Evolutionary conservation across 2,888 invertebrate genomes (phyloP), one percentile per base, ranked within the genome.

Genomic region (Luffia ferchaultella): DNA sequence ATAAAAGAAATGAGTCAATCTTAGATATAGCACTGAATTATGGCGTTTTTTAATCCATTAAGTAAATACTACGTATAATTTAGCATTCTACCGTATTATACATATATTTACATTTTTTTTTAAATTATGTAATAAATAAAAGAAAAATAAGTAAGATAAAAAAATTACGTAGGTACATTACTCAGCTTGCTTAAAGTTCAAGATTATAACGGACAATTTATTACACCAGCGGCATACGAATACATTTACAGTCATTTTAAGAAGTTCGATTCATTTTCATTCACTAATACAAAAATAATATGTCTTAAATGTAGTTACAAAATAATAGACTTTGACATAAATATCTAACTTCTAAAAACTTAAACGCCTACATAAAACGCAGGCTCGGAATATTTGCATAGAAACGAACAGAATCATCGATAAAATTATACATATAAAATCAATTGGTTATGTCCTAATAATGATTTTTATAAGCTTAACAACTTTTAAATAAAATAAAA

Each of bases 361-460:
- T 76, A 77, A 64, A 68, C 73, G 78, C 68, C 78, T 79, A 74
- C 79, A 69, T 80, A 79, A 78, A 82, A 83, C 82, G 82, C 76
- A 83, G 80, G 71, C 77, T 59, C 30, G 30, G 30, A 30, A 30
- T 30, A 30, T 30, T 30, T 30, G 3, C 30, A 30, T 7, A 3
- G 30, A 30, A 30, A 30, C 2, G 43, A 50, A 17, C 19, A n/a
- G 40, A 17, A 45, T 18, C 9, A 18, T 16, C 12, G 30, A 19
- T 2, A 16, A 17, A 30, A 30, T 30, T 12, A 30, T 30, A 30
- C 30, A n/a, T n/a, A n/a, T n/a, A 30, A 30, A 30, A 30, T 30
- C 30, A 12, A 30, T 30, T n/a, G n/a, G n/a, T n/a, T 30, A 30
- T 12, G 3, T 30, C 30, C 30, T 30, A 30, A 30, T 3, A 12